Base-by-base conservation (phyloP, 2,888 invertebrate species). In the Galerucella calmariensis region DNA sequence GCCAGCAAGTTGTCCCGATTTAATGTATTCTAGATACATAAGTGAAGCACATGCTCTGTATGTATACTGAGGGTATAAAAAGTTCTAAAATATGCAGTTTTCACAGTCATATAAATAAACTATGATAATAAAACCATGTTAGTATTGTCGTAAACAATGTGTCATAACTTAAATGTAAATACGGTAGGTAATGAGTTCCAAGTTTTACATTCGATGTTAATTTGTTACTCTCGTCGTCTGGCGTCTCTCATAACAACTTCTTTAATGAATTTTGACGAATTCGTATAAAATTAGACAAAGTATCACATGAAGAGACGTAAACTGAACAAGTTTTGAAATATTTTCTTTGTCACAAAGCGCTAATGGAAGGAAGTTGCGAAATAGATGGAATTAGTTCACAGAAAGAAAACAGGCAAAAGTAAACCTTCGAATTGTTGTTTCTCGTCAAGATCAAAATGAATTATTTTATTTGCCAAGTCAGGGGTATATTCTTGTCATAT, bases 161-260 rank as follows among this genome's bases (percentile, higher is more conserved):
- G 35, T 62, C 41, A 41, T n/a, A 62, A 62, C n/a, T 62, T 11
- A 41, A 35, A 62, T 27, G 24, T 27, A 59, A 5, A 12, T 48
- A 48, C 10, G 8, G 2, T 61, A 61, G n/a, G n/a, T n/a, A n/a
- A 61, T 53, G 53, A 53, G 16, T 53, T 35, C 14, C 11, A 12
- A 59, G 20, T 59, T 62, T 41, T 62, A 62, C 62, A 35, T 41
- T 20, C 14, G 35, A 62, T 35, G 62, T 41, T 62, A 62, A 62
- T 62, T 35, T 62, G 35, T 62, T 62, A 35, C 41, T 41, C 41
- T 14, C n/a, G 41, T 35, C 62, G 12, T n/a, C 41, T 62, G 12
- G 14, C 27, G 62, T n/a, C 62, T 62, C 12, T 62, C 12, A 62
- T 41, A 35, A 62, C 62, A 62, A 62, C 62, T 62, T 62, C 62